These are phyloP conservation scores for Choloepus didactylus DNA, from an alignment of 2,797 vertebrate species.

Conservation along the genomic window DNA sequence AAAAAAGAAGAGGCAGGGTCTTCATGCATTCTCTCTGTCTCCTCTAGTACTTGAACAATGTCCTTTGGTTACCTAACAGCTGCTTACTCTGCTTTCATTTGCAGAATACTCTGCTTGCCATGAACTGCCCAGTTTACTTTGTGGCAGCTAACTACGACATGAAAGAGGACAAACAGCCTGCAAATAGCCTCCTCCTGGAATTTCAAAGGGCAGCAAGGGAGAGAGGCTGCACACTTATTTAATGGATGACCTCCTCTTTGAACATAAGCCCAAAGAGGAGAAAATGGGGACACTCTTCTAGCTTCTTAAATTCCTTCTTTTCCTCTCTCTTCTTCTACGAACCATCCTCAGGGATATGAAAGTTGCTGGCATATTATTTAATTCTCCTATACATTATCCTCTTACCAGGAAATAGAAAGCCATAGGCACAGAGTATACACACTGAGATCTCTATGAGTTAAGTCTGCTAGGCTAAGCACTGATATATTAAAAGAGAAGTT, in stretches of 20 bases:
- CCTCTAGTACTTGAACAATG: neutral
- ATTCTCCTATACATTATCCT: neutral
- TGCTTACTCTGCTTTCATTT: neutral
- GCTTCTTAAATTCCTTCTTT: neutral
- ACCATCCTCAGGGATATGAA: neutral
- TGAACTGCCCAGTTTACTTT: neutral
- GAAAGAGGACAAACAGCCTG: neutral
- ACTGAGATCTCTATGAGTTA: constrained; percentile 19
- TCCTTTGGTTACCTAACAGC: neutral
- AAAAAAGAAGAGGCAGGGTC: fast-evolving
- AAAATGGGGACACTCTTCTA: neutral
- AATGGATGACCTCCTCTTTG: neutral
- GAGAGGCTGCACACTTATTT: neutral
- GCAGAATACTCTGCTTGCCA: neutral
- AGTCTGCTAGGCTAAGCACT: neutral
- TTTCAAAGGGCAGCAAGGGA: neutral
- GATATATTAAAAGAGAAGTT: constrained; percentile 6
- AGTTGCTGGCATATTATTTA: neutral
- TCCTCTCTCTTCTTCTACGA: neutral
- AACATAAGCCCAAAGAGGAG: neutral
- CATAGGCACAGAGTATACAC: neutral
- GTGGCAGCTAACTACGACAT: neutral
- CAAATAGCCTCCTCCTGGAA: neutral
- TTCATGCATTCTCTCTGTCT: neutral
- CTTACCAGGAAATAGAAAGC: constrained; percentile 13